Conservation (phyloP, 2,888 invertebrate genomes). For the Xestia c-nigrum region DNA sequence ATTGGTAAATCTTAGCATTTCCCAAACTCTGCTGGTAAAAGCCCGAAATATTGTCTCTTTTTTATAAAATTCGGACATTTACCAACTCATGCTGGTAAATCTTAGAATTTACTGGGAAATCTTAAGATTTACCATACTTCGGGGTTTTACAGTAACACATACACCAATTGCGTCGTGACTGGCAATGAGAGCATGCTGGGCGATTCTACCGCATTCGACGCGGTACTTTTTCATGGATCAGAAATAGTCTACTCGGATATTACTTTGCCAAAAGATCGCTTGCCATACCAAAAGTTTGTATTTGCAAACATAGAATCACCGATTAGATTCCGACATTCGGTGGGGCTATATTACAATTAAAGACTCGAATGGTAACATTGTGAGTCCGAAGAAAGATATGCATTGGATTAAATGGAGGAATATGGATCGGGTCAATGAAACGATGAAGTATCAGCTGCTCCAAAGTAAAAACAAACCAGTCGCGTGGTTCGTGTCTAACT, state of each 20-base stretch:
- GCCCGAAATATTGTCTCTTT: too few relatives aligned
- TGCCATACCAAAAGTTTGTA: conserved; percentile 78
- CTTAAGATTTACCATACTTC: too few relatives aligned
- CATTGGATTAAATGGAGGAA: conserved; percentile 75
- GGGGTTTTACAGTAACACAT: too few relatives aligned
- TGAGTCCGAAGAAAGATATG: conserved; percentile 80
- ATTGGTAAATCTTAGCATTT: too few relatives aligned
- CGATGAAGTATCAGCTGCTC: conserved; percentile 67
- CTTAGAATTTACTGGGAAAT: too few relatives aligned
- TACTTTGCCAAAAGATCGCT: conserved; percentile 72
- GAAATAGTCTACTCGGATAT: conserved; percentile 61
- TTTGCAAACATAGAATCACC: too few relatives aligned
- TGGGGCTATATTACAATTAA: conserved; percentile 82
- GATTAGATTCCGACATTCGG: conserved; percentile 77
- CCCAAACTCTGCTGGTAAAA: too few relatives aligned
- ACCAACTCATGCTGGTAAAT: too few relatives aligned
- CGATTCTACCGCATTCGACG: conserved; percentile 77
- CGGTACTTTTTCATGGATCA: conserved; percentile 78
- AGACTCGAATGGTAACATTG: conserved; percentile 70
- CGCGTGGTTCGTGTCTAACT: conserved; percentile 75
- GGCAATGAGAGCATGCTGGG: conserved; percentile 67
- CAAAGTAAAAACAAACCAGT: conserved; percentile 69
- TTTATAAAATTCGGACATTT: too few relatives aligned
- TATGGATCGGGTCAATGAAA: conserved; percentile 72
- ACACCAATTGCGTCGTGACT: conserved; percentile 80